Evolutionary conservation across 2,888 invertebrate species (phyloP).

Genomic region (Allolobophora icterica): DNA sequence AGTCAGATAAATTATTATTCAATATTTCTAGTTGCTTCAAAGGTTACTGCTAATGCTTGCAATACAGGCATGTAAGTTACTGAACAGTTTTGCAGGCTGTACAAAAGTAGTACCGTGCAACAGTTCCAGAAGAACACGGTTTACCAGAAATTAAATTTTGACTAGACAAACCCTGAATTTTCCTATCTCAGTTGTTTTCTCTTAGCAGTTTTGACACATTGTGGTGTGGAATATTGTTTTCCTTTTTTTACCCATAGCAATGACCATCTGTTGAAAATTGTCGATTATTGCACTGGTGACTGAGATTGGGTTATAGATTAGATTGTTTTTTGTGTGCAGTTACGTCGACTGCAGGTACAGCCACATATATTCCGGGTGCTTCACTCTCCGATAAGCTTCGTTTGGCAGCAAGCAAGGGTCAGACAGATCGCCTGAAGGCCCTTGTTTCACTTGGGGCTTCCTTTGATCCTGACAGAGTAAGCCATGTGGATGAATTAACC

Average conservation of each 20-base stretch:
- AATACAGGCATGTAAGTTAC: too few relatives aligned
- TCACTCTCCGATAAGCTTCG: conserved; percentile 60
- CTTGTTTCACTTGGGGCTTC: conserved; percentile 61
- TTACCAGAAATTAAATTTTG: too few relatives aligned
- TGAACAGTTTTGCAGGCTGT: too few relatives aligned
- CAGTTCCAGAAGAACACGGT: too few relatives aligned
- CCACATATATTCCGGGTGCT: conserved; percentile 44
- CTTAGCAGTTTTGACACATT: too few relatives aligned
- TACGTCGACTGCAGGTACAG: conserved; percentile 46
- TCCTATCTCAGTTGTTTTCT: too few relatives aligned
- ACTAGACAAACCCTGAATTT: too few relatives aligned
- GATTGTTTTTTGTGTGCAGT: conserved; percentile 42
- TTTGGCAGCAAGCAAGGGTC: conserved; percentile 63
- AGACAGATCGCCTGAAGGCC: conserved; percentile 58
- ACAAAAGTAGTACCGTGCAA: too few relatives aligned
- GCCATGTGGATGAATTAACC: conserved; percentile 35
- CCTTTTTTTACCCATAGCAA: not conserved
- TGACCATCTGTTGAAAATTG: not conserved
- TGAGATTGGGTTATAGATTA: not conserved
- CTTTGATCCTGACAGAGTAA: conserved; percentile 62
- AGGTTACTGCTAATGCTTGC: too few relatives aligned
- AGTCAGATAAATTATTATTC: too few relatives aligned
- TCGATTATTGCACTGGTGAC: not conserved
- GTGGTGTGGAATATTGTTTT: not conserved
- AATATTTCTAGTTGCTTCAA: too few relatives aligned